phyloP scores from a whole-genome alignment of 1,140 invertebrate species.

The Argopecten irradians region DNA sequence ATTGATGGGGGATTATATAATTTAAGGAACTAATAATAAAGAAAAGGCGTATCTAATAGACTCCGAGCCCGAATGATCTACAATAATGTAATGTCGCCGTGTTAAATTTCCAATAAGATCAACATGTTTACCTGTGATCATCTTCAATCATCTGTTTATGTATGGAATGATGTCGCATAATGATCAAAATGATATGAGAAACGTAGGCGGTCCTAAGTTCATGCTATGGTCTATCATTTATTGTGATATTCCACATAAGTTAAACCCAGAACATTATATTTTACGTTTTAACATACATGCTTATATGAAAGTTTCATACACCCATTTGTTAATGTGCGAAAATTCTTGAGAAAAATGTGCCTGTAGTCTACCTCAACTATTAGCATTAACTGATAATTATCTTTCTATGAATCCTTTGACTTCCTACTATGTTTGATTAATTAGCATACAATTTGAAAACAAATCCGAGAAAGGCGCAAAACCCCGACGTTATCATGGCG shows the following conservation, averaged over 20 bases:
- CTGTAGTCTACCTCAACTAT: too few relatives aligned
- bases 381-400: too few relatives aligned
- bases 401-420: too few relatives aligned
- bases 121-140: neutral
- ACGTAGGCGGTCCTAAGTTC: neutral
- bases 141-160: too few relatives aligned
- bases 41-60: neutral
- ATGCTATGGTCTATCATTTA: neutral
- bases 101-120: neutral
- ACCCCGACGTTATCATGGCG: too few relatives aligned
- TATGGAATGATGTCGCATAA: neutral
- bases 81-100: neutral
- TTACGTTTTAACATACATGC: neutral
- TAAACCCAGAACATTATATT: too few relatives aligned
- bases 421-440: too few relatives aligned
- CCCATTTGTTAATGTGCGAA: neutral
- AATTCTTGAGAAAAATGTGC: too few relatives aligned
- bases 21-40: neutral
- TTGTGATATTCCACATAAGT: neutral
- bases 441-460: too few relatives aligned
- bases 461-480: too few relatives aligned
- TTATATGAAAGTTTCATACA: neutral
- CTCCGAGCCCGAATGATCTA: neutral
- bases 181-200: neutral
- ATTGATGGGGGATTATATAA: neutral